Evolutionary conservation across 2,888 invertebrate genomes (phyloP).

Genomic region (Acleris sparsana): DNA sequence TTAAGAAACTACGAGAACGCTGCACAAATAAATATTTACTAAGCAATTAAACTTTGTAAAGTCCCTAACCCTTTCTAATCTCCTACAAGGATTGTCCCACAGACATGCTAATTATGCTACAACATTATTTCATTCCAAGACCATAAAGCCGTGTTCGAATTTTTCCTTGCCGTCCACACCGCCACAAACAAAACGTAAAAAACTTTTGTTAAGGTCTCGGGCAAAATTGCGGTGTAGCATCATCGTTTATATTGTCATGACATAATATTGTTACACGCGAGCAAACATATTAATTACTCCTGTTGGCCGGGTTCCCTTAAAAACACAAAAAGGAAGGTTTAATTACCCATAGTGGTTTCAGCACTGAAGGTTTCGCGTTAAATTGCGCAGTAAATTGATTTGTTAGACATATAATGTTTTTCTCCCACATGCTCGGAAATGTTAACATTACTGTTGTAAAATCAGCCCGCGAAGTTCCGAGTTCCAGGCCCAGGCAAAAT

Average conservation of each 20-base stretch:
- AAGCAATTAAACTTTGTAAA: too few relatives aligned
- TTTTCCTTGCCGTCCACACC: not conserved
- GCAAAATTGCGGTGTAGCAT: constrained; percentile 32
- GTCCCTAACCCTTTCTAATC: too few relatives aligned
- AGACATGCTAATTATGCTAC: too few relatives aligned
- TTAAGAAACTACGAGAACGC: too few relatives aligned
- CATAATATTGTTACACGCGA: constrained; percentile 36
- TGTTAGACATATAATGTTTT: too few relatives aligned
- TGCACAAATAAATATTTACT: too few relatives aligned
- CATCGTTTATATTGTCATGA: constrained; percentile 38
- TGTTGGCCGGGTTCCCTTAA: constrained; percentile 31
- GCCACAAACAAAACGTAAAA: not conserved
- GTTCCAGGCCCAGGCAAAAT: too few relatives aligned
- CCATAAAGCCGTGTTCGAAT: constrained; percentile 2
- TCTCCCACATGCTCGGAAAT: too few relatives aligned
- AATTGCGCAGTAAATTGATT: not conserved
- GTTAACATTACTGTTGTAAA: too few relatives aligned
- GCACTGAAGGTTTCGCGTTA: not conserved
- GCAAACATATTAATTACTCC: constrained; percentile 26
- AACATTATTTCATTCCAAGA: too few relatives aligned
- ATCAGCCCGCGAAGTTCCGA: too few relatives aligned
- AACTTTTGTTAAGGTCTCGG: constrained; percentile 8
- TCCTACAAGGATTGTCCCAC: too few relatives aligned
- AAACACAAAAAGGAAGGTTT: constrained; percentile 20
- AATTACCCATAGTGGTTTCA: constrained; percentile 1